Evolutionary conservation across 2,888 invertebrate species (phyloP).

Genomic region (Octodonta nipae): DNA sequence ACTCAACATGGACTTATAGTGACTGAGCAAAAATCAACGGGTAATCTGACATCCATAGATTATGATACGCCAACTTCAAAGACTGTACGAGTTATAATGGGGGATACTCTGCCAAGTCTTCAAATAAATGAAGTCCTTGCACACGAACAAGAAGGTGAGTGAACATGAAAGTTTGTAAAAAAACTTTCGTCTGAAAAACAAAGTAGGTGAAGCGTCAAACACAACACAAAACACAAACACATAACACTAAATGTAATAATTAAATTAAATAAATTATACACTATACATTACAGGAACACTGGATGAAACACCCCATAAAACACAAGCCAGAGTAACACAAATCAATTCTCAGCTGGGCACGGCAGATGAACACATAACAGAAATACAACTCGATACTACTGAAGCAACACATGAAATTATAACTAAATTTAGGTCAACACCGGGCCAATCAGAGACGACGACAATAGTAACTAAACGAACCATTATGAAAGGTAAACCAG

Average conservation of each 20-base stretch:
- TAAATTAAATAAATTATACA: constrained; percentile 9
- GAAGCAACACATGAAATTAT: constrained; percentile 48
- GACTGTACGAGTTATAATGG: constrained; percentile 32
- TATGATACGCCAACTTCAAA: constrained; percentile 35
- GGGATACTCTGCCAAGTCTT: constrained; percentile 32
- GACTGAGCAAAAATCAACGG: constrained; percentile 37
- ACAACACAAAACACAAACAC: constrained; percentile 5
- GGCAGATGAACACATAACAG: constrained; percentile 30
- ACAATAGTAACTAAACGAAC: constrained; percentile 46
- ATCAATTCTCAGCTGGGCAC: constrained; percentile 24
- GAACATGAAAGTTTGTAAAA: constrained; percentile 14
- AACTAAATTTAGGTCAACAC: constrained; percentile 43
- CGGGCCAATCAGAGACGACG: constrained; percentile 40
- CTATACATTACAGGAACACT: constrained; percentile 31
- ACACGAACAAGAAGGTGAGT: constrained; percentile 40
- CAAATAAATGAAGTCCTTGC: constrained; percentile 37
- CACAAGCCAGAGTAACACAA: constrained; percentile 32
- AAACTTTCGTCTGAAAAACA: no score
- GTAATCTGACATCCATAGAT: constrained; percentile 37
- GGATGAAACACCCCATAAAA: constrained; percentile 33
- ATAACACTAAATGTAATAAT: constrained; percentile 6
- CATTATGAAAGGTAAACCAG: constrained; percentile 33
- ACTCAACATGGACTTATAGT: constrained; percentile 37
- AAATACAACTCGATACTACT: constrained; percentile 27
- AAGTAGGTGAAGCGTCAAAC: constrained; percentile 13